Conservation (phyloP, 2,797 vertebrate species). For the Betta splendens region DNA sequence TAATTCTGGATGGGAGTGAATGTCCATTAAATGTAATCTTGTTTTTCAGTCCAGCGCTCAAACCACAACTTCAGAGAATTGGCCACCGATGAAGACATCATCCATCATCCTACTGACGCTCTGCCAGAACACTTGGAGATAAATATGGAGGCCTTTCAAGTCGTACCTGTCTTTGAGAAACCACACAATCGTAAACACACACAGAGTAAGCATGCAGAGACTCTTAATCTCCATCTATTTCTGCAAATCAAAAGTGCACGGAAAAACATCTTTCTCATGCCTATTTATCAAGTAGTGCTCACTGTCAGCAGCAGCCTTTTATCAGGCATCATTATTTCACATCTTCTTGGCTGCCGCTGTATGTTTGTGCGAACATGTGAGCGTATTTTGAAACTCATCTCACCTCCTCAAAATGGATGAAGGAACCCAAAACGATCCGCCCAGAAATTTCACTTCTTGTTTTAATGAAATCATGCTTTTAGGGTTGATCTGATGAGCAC, state of each 20-base stretch:
- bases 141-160: constrained; percentile 75
- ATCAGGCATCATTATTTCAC: constrained; percentile 65
- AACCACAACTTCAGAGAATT: constrained; percentile 80
- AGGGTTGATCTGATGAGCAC: constrained; percentile 69
- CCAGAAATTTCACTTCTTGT: constrained; percentile 69
- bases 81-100: constrained; percentile 79
- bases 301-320: constrained; percentile 59
- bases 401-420: constrained; percentile 55
- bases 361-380: constrained; percentile 15
- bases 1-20: constrained; percentile 77
- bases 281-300: constrained; percentile 62
- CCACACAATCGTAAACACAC: constrained; percentile 60
- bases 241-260: constrained; percentile 60
- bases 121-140: constrained; percentile 76
- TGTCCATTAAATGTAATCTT: constrained; percentile 82
- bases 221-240: constrained; percentile 53
- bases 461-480: constrained; percentile 76
- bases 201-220: constrained; percentile 26
- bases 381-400: constrained; percentile 21
- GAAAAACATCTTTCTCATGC: constrained; percentile 33
- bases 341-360: constrained; percentile 42
- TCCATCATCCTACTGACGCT: constrained; percentile 76
- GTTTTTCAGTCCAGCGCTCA: constrained; percentile 77
- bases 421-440: constrained; percentile 67
- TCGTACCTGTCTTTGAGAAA: constrained; percentile 73